Base-by-base conservation (phyloP, 2,797 vertebrate species). In the Phaenicophaeus curvirostris region DNA sequence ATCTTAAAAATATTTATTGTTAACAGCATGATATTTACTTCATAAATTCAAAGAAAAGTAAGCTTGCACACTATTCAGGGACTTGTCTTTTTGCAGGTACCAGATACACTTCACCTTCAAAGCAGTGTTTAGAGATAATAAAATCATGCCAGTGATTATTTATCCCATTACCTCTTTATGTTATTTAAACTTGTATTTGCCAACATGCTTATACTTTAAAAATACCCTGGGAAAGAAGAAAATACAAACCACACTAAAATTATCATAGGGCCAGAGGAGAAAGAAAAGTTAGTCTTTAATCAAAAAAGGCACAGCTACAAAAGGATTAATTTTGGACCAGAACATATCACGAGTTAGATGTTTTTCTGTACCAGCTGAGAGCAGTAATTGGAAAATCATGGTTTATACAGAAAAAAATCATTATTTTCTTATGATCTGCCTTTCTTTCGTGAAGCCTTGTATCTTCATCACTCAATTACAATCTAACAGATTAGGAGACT, bases 311-410 rank as follows among this genome's bases (percentile, higher is more conserved):
- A 35, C 55, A 67, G 85, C 97, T 95, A 89, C 69, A 92, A 97
- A 96, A 93, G 66, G 91, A 95, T 96, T 96, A 95, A 94, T 94
- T 95, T 96, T 94, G 76, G 35, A 95, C 93, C 88, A 95, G 74
- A 94, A 92, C 35, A 85, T 57, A 93, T 27, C 31, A 86, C 2
- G 5, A 95, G 68, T 94, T 87, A 95, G 91, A 95, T 65, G 41
- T 74, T 71, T 85, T 93, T 93, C 94, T 94, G 41, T 97, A 92
- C 95, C 94, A 96, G 87, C 95, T 96, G 95, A 96, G 93, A 96
- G 53, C 1, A 83, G 78, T 97, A 97, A 97, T 97, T 97, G 96
- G 96, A 97, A 98, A 97, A 97, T 95, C 89, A 95, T 51, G 59
- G 87, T 95, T 95, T 94, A 95, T 85, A 95, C 62, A 93, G 39